Evolutionary conservation across 2,113 vertebrate genomes (phyloP), one percentile per base, ranked within the genome.

Genomic region (Scomber colias): DNA sequence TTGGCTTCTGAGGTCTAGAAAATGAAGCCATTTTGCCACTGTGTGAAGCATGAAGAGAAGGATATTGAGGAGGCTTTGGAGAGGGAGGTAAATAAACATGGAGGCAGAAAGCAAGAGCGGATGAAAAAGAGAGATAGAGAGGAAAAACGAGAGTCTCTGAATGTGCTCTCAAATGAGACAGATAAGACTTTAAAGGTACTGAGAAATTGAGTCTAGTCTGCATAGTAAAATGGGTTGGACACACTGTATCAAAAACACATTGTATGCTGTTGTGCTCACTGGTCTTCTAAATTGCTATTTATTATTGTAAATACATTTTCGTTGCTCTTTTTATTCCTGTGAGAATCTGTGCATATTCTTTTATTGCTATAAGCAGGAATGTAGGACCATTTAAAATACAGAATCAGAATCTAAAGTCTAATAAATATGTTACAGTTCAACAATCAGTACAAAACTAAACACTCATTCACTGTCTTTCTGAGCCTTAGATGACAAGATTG

Each of bases 171-270:
- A 61, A 84, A 63, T 63, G 54, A 78, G 65, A 68, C 14, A 75
- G 77, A 90, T 84, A 79, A 84, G 82, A 69, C 82, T 77, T 76
- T 81, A 85, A 60, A 80, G 66, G 60, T 68, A 53, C 64, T 78
- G 71, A 77, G 64, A 79, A 82, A 89, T 63, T 74, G 71, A 82
- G 79, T 70, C 72, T 4, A 60, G 78, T 13, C 68, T 17, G 49
- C 75, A 51, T 31, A 77, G 63, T 64, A 78, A 87, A 83, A 66
- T 66, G 66, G 83, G 57, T 85, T 71, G 31, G 83, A 85, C 70
- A 71, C 67, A 44, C 60, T 73, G 63, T 17, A 65, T 76, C 21
- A 77, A 81, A 61, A 82, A 55, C 64, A 64, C 56, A 65, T 76
- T 65, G 63, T 71, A 30, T 64, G 51, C 40, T 54, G 68, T 62